A percentile compares a stretch with the other conserved stretches of the same genome.
Evolutionary conservation across 2,113 vertebrate species (phyloP).

Genomic region (Arvicanthis niloticus): DNA sequence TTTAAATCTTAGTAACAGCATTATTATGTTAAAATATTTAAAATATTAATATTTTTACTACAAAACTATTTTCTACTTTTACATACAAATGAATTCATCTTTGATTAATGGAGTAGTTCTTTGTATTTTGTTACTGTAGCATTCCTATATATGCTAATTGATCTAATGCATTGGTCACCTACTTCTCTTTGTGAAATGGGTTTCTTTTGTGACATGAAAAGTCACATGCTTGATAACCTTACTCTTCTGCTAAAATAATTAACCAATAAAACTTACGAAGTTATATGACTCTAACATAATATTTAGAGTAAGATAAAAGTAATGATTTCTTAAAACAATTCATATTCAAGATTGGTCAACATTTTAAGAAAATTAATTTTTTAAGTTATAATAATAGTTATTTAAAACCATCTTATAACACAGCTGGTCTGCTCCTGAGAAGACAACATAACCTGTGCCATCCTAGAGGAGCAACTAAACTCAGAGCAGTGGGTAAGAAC

Average conservation of each 20-base stretch:
- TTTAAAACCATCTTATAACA: not conserved
- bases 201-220: not conserved
- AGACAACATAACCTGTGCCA: no score
- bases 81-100: not conserved
- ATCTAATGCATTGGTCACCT: not conserved
- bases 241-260: not conserved
- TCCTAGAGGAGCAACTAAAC: no score
- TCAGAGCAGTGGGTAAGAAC: no score
- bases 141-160: not conserved
- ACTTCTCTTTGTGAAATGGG: not conserved
- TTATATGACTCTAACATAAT: not conserved
- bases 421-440: no score
- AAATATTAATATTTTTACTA: not conserved
- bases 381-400: constrained; percentile 23
- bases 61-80: not conserved
- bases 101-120: accelerated
- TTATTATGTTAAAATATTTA: not conserved
- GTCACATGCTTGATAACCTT: not conserved
- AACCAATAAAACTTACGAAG: not conserved
- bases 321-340: not conserved
- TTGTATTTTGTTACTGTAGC: not conserved
- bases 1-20: not conserved
- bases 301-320: not conserved
- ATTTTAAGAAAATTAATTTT: not conserved
- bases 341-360: not conserved